These are phyloP conservation scores for Sterna hirundo DNA, from an alignment of 2,113 vertebrate species.

Conservation along the genomic window DNA sequence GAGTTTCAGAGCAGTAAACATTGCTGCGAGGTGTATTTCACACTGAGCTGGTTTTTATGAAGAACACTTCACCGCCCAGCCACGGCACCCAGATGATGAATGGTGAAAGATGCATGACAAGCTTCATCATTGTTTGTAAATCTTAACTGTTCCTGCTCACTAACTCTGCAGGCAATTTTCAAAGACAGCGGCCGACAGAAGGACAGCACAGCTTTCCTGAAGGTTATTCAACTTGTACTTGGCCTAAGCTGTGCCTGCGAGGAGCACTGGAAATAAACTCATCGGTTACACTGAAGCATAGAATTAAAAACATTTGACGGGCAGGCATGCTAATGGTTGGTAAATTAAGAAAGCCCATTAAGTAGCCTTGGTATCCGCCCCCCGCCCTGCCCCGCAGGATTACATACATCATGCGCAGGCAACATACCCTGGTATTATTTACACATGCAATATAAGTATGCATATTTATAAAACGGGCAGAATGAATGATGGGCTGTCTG, in stretches of 20 bases:
- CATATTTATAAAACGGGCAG: background rate
- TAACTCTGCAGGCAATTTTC: constrained; percentile 99
- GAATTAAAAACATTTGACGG: background rate
- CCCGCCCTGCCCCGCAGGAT: fast-evolving
- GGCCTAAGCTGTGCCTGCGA: constrained; percentile 78
- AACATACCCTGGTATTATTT: background rate
- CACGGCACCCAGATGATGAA: constrained; percentile 93
- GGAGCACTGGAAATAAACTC: constrained; percentile 62
- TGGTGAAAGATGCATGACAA: constrained; percentile 99
- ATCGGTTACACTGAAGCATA: background rate
- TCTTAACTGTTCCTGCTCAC: constrained; percentile 99
- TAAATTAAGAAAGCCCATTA: constrained; percentile 27
- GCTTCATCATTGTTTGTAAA: constrained; percentile 99
- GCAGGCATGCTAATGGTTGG: background rate
- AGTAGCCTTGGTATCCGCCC: background rate
- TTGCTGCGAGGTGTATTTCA: constrained; percentile 99
- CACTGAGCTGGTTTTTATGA: constrained; percentile 99
- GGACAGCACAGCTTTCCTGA: constrained; percentile 96
- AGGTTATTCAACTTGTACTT: constrained; percentile 99
- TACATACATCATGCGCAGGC: background rate
- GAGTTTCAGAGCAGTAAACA: constrained; percentile 99
- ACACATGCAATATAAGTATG: background rate
- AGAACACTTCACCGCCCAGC: constrained; percentile 99
- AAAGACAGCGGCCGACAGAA: constrained; percentile 94
- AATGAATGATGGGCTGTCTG: background rate